Percentiles rank a stretch among this genome's conserved stretches.
phyloP scores from a whole-genome alignment of 1,140 invertebrate genomes.

The Bilobella aurantiaca region DNA sequence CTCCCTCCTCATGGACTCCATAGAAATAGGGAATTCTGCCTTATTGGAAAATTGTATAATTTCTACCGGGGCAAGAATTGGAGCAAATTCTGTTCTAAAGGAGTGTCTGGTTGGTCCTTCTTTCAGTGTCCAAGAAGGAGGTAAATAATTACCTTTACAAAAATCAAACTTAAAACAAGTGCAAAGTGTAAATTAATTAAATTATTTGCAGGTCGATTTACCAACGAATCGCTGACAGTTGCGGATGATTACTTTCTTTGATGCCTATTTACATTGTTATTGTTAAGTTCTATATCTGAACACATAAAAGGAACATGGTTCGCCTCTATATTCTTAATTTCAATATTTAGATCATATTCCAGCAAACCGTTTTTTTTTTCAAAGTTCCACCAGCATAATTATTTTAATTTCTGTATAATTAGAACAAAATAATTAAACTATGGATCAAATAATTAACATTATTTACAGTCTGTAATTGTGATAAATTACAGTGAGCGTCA shows the following conservation, averaged over 20 bases:
- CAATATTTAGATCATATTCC: too few relatives aligned
- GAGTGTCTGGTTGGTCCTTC: slow-evolving; percentile 16
- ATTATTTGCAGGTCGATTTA: slow-evolving; percentile 13
- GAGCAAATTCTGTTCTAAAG: slow-evolving; percentile 10
- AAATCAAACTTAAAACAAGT: not conserved
- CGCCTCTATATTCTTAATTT: not conserved
- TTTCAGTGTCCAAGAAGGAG: slow-evolving; percentile 7
- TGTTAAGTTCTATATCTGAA: too few relatives aligned
- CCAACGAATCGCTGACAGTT: slow-evolving; percentile 14
- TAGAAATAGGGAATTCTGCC: slow-evolving; percentile 41
- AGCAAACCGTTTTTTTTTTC: too few relatives aligned
- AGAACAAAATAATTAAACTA: too few relatives aligned
- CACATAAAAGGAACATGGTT: too few relatives aligned
- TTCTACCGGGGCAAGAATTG: slow-evolving; percentile 1
- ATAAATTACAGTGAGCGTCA: too few relatives aligned
- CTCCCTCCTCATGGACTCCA: slow-evolving; percentile 45
- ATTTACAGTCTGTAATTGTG: too few relatives aligned
- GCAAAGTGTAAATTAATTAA: not conserved
- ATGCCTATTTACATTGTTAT: not conserved
- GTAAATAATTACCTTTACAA: not conserved
- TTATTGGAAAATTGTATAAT: slow-evolving; percentile 28
- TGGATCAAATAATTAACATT: too few relatives aligned
- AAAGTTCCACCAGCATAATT: too few relatives aligned
- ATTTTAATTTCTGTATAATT: too few relatives aligned
- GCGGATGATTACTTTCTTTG: slow-evolving; percentile 17